These are phyloP conservation scores for Scaptomyza caliginosa DNA, from an alignment of 2,888 invertebrate genomes.

Conservation along the genomic window DNA sequence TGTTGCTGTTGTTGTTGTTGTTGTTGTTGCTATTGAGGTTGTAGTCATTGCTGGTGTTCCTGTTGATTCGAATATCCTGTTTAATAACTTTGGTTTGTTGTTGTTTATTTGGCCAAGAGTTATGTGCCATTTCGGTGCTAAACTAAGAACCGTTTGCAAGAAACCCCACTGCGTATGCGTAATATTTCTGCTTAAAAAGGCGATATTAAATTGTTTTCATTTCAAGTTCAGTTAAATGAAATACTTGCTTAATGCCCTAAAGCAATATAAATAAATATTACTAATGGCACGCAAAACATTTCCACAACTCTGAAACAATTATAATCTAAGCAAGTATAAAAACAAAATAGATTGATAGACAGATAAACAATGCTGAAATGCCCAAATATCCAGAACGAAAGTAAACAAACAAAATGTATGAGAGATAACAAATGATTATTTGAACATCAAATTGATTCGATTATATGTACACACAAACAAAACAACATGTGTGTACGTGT, in stretches of 20 bases:
- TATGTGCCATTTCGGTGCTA: conserved; percentile 42
- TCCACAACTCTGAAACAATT: background rate
- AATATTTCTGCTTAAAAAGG: conserved; percentile 3
- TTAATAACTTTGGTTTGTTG: conserved; percentile 71
- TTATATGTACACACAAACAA: background rate
- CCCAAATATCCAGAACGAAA: background rate
- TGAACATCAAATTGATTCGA: conserved; percentile 29
- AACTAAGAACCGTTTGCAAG: background rate
- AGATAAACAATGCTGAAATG: background rate
- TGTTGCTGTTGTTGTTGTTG: conserved; percentile 23
- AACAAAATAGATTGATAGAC: conserved; percentile 4
- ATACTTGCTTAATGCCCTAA: background rate
- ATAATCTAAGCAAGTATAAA: background rate
- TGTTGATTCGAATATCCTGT: conserved; percentile 75
- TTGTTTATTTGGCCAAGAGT: conserved; percentile 72
- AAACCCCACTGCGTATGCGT: conserved; percentile 21
- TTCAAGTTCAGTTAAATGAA: too few species aligned
- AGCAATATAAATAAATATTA: background rate
- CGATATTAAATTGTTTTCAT: too few species aligned
- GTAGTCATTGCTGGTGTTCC: conserved; percentile 46
- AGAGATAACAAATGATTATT: conserved; percentile 30
- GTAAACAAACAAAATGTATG: conserved; percentile 7
- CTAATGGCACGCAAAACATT: background rate
- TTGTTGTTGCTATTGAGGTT: conserved; percentile 29
- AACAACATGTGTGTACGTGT: background rate